These are phyloP conservation scores for Monopis laevigella DNA, from an alignment of 2,888 invertebrate species.

Conservation along the genomic window DNA sequence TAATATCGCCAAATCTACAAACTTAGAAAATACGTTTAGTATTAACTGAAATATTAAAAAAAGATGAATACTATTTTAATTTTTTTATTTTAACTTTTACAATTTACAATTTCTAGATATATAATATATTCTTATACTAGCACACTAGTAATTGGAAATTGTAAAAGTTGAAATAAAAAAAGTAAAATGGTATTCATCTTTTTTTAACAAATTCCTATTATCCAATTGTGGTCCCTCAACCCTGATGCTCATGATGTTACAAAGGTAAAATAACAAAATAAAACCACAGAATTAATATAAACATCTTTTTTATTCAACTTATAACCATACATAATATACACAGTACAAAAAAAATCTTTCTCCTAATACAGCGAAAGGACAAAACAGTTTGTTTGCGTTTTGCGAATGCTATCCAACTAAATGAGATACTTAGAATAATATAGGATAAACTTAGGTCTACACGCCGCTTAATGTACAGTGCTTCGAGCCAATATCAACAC, in stretches of 20 bases:
- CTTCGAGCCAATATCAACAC: conserved; percentile 63
- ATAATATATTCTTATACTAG: too few relatives aligned
- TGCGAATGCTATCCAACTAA: conserved; percentile 50
- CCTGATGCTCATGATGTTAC: background rate
- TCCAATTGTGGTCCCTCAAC: too few relatives aligned
- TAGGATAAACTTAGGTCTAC: conserved; percentile 67
- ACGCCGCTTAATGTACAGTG: conserved; percentile 63
- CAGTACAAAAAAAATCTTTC: conserved; percentile 81
- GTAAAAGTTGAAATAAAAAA: too few relatives aligned
- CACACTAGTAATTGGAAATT: too few relatives aligned
- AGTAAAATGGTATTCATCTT: too few relatives aligned
- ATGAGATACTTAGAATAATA: conserved; percentile 63
- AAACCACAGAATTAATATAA: conserved; percentile 51
- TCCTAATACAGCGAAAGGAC: conserved; percentile 63
- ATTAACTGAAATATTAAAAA: too few relatives aligned
- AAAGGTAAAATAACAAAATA: conserved; percentile 22
- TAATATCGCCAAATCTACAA: too few relatives aligned
- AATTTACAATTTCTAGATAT: too few relatives aligned
- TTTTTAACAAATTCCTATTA: background rate
- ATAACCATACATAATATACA: conserved; percentile 84
- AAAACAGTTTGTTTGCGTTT: conserved; percentile 62
- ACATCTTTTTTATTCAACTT: conserved; percentile 70
- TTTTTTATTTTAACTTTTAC: too few relatives aligned
- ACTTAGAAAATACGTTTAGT: too few relatives aligned
- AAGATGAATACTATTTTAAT: too few relatives aligned